Conservation (phyloP, 2,797 vertebrate species). For the Silurus lanzhouensis region DNA sequence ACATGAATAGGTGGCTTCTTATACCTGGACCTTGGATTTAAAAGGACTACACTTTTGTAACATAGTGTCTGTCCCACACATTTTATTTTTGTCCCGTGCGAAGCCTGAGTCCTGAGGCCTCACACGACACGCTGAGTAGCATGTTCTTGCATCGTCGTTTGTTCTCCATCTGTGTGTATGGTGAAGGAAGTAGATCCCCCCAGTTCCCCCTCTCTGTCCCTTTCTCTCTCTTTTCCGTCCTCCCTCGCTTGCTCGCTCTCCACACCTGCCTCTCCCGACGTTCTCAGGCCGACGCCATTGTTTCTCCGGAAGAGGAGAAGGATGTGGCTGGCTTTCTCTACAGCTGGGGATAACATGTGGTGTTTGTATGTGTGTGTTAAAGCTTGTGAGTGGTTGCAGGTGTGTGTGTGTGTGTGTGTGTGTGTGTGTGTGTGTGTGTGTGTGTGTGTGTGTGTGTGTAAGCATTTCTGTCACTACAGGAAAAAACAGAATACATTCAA, state of each 20-base stretch:
- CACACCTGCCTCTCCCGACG: constrained; percentile 45
- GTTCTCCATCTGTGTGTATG: constrained; percentile 76
- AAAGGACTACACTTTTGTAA: not conserved
- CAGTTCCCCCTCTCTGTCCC: constrained; percentile 67
- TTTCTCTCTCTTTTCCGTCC: constrained; percentile 72
- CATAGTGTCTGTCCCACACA: constrained; percentile 14
- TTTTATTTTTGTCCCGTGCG: constrained; percentile 30
- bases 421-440: constrained; percentile 27
- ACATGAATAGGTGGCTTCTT: not conserved
- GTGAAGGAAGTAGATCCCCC: constrained; percentile 91
- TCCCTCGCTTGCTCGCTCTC: constrained; percentile 47
- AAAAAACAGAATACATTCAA: not conserved
- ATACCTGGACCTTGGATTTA: not conserved
- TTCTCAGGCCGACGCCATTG: constrained; percentile 47
- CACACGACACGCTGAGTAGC: not conserved
- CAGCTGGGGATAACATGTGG: constrained; percentile 42
- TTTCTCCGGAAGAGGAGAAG: constrained; percentile 37
- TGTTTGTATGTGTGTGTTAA: constrained; percentile 3
- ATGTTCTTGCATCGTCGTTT: constrained; percentile 56
- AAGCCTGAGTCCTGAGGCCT: not conserved
- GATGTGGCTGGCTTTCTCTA: constrained; percentile 41
- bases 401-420: constrained; percentile 21
- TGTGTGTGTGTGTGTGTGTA: constrained; percentile 23
- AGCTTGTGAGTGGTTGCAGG: constrained; percentile 9
- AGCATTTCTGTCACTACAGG: not conserved